Conservation (phyloP, 2,888 invertebrate genomes). For the Harpagoxenus sublaevis region DNA sequence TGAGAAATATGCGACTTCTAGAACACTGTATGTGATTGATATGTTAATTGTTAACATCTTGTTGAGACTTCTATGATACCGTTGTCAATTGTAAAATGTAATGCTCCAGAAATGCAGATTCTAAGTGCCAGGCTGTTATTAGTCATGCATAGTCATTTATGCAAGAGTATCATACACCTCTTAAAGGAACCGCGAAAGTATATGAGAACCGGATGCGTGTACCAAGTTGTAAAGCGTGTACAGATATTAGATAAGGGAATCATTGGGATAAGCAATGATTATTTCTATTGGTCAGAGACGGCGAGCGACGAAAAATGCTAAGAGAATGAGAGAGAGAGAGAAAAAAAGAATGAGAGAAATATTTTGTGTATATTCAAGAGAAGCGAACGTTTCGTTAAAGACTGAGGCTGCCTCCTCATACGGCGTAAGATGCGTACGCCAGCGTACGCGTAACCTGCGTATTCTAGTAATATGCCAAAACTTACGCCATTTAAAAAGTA, state of each 20-base stretch:
- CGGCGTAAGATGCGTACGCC: too few relatives aligned
- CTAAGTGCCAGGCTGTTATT: conserved; percentile 45
- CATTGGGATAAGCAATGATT: conserved; percentile 35
- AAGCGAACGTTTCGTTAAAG: conserved; percentile 45
- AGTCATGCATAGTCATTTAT: conserved; percentile 28
- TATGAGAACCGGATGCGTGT: conserved; percentile 5
- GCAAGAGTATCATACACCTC: conserved; percentile 18
- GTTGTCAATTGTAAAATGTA: conserved; percentile 47
- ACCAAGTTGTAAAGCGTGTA: conserved; percentile 28
- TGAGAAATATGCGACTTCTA: conserved; percentile 21
- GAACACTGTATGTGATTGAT: conserved; percentile 29
- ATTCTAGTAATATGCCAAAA: too few relatives aligned
- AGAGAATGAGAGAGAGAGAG: not conserved
- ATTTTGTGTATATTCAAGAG: conserved; percentile 25
- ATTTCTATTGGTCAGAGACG: conserved; percentile 26
- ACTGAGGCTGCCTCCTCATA: conserved; percentile 15
- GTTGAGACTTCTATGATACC: conserved; percentile 23
- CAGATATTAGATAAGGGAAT: conserved; percentile 17
- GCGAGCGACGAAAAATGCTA: not conserved
- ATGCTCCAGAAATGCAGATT: conserved; percentile 17
- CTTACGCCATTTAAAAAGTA: too few relatives aligned
- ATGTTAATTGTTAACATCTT: conserved; percentile 43
- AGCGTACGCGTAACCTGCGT: too few relatives aligned
- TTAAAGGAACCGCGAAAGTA: not conserved
- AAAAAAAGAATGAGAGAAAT: not conserved